A percentile compares a stretch with the other conserved stretches of the same genome.
Conservation (phyloP, 1,140 invertebrate species). For the Sinella curviseta region DNA sequence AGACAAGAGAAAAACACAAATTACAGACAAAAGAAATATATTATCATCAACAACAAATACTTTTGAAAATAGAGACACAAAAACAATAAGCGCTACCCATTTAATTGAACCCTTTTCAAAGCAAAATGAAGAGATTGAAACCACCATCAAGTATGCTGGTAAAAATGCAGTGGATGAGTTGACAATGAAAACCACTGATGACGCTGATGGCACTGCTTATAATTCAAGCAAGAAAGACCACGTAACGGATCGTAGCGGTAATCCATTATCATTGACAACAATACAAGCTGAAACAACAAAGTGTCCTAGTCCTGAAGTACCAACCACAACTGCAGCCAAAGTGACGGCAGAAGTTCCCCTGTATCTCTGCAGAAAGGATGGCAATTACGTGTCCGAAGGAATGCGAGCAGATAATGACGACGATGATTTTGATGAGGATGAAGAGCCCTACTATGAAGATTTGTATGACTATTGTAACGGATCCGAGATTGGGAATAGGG, state of each 20-base stretch:
- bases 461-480: constrained; percentile 36
- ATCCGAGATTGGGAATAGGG: not conserved
- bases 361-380: not conserved
- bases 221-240: not conserved
- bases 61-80: not conserved
- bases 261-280: constrained; percentile 4
- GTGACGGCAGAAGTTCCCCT: too few species aligned
- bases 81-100: too few species aligned
- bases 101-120: too few species aligned
- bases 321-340: too few species aligned
- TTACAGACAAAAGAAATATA: too few species aligned
- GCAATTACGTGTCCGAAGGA: not conserved
- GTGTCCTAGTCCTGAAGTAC: too few species aligned
- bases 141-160: not conserved
- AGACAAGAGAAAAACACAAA: not conserved
- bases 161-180: not conserved
- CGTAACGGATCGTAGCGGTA: not conserved
- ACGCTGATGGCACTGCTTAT: not conserved
- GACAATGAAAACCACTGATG: not conserved
- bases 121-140: not conserved
- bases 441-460: constrained; percentile 42
- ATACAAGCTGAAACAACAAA: not conserved
- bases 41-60: too few species aligned
- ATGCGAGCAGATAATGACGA: too few species aligned
- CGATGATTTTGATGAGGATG: not conserved